Evolutionary conservation across 2,113 vertebrate genomes (phyloP).

Genomic region (Nycticorax nycticorax): DNA sequence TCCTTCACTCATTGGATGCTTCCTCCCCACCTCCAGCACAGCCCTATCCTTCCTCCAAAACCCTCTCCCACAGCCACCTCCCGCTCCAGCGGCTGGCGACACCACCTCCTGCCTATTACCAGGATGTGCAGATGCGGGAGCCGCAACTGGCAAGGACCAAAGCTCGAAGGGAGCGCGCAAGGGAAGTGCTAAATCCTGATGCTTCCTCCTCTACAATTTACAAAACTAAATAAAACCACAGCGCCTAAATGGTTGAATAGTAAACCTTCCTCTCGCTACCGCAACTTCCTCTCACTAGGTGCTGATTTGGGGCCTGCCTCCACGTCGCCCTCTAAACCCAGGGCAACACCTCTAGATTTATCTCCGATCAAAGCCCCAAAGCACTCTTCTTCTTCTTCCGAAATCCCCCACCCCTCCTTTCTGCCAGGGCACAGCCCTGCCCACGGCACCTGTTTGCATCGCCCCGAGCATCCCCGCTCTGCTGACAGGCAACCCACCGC

Average conservation of each 20-base stretch:
- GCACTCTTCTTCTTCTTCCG: neutral
- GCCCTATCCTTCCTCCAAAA: neutral
- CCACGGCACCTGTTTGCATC: neutral
- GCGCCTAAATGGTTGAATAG: neutral
- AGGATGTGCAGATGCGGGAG: neutral
- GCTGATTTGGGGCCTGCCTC: neutral
- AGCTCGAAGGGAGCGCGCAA: rapidly evolving
- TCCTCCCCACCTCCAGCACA: neutral
- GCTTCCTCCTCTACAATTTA: neutral
- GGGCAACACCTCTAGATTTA: neutral
- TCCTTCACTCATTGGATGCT: slow-evolving; percentile 18
- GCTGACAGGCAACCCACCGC: neutral
- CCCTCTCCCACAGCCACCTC: neutral
- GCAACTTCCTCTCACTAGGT: neutral
- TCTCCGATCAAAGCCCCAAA: neutral
- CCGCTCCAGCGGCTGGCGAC: neutral
- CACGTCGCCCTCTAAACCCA: neutral
- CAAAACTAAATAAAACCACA: neutral
- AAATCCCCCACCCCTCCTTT: neutral
- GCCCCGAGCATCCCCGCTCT: rapidly evolving
- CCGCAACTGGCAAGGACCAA: neutral
- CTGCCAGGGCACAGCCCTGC: neutral
- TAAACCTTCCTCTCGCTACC: neutral
- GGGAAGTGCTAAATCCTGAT: neutral
- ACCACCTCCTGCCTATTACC: neutral